phyloP scores from a whole-genome alignment of 53 echinoderm and acorn worm species.

The Echinometra lucunter region DNA sequence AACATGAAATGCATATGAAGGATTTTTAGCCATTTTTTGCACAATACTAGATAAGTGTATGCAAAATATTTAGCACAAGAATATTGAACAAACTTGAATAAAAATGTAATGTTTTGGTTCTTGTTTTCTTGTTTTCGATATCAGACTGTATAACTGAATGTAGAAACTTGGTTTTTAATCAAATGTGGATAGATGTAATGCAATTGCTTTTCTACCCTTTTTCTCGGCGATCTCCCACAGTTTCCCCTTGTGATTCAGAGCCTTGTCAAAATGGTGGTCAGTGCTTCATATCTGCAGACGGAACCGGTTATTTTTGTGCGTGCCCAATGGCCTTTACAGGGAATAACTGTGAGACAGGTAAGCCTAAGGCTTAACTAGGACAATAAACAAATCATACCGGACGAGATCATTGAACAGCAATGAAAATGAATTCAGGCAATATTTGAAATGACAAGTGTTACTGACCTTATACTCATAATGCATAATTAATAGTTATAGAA shows the following conservation, averaged over 20 bases:
- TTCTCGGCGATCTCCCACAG: neutral
- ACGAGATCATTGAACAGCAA: neutral
- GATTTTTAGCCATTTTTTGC: no score
- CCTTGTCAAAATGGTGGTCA: conserved; percentile 78
- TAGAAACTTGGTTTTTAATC: no score
- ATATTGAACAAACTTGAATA: no score
- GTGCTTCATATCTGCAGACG: conserved; percentile 68
- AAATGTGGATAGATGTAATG: no score
- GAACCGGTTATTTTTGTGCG: conserved; percentile 63
- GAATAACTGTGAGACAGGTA: conserved; percentile 54
- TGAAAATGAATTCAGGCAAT: neutral
- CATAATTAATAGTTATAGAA: neutral
- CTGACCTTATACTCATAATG: neutral
- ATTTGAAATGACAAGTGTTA: neutral
- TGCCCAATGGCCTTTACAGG: conserved; percentile 55
- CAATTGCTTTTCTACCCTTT: no score
- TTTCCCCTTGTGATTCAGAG: neutral
- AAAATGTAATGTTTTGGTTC: no score
- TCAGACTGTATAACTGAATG: no score
- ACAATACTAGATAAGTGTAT: no score
- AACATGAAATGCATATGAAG: no score
- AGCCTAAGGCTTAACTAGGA: neutral
- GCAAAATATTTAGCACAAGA: no score
- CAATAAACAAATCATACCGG: neutral
- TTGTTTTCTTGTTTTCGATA: no score